Evolutionary conservation across 2,888 invertebrate genomes (phyloP).

Genomic region (Nemotelus pantherinus): DNA sequence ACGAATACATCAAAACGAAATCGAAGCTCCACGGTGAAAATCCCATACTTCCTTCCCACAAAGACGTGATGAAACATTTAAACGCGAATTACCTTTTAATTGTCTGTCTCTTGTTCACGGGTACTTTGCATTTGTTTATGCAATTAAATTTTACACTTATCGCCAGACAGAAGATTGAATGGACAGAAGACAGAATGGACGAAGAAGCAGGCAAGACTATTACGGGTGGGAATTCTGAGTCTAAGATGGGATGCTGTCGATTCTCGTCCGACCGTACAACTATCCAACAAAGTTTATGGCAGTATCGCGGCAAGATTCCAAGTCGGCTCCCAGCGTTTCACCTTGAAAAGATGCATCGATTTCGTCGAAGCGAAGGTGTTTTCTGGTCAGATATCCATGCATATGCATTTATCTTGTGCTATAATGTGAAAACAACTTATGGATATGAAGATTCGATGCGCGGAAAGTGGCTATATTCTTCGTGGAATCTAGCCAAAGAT

Average conservation of each 20-base stretch:
- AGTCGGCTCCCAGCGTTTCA: neutral
- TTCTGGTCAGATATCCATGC: too few relatives aligned
- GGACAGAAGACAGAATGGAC: neutral
- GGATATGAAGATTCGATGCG: too few relatives aligned
- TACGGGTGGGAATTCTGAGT: too few relatives aligned
- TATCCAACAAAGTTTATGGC: neutral
- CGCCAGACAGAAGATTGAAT: neutral
- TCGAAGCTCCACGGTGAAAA: too few relatives aligned
- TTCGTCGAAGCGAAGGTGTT: neutral
- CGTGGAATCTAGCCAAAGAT: neutral
- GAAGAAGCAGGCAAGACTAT: neutral
- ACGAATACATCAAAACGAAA: too few relatives aligned
- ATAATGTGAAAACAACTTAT: too few relatives aligned
- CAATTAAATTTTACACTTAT: slow-evolving; percentile 30
- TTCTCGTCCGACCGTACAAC: neutral
- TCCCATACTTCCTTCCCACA: neutral
- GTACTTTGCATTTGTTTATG: slow-evolving; percentile 28
- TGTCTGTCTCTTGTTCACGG: slow-evolving; percentile 33
- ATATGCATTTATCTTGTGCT: too few relatives aligned
- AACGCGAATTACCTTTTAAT: slow-evolving; percentile 42
- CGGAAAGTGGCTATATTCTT: too few relatives aligned
- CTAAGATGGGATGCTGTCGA: too few relatives aligned
- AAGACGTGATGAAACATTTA: slow-evolving; percentile 44
- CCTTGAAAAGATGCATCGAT: slow-evolving; percentile 19
- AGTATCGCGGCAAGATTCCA: neutral